phyloP scores from a whole-genome alignment of 2,888 invertebrate genomes.

The Ochropacha duplaris region DNA sequence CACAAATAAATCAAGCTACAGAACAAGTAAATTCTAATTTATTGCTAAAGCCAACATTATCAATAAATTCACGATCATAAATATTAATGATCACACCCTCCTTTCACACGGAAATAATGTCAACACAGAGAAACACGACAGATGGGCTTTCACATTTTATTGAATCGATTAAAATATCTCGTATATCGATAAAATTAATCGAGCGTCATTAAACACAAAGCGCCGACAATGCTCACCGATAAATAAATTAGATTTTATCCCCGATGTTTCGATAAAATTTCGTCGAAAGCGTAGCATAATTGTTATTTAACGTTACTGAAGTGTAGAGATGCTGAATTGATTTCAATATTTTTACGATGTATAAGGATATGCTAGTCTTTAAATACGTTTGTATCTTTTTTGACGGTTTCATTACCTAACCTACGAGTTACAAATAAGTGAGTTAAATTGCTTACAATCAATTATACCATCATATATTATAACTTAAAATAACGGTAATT shows the following conservation, averaged over 20 bases:
- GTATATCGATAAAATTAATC: slow-evolving; percentile 44
- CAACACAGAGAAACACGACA: slow-evolving; percentile 38
- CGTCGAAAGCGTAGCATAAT: slow-evolving; percentile 43
- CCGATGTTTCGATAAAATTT: slow-evolving; percentile 40
- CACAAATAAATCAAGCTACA: slow-evolving; percentile 1
- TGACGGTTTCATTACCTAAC: too few species aligned
- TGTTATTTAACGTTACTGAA: slow-evolving; percentile 26
- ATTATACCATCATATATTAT: too few species aligned
- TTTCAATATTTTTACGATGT: slow-evolving; percentile 11
- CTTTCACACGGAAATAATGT: slow-evolving; percentile 20
- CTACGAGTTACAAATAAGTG: too few species aligned
- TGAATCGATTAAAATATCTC: slow-evolving; percentile 18
- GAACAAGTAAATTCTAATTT: neutral
- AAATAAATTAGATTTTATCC: slow-evolving; percentile 18
- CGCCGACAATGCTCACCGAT: slow-evolving; percentile 29
- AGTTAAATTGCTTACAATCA: too few species aligned
- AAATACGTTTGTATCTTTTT: too few species aligned
- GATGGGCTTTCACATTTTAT: slow-evolving; percentile 48
- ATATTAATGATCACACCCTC: slow-evolving; percentile 30
- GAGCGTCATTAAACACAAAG: slow-evolving; percentile 38
- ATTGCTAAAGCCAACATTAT: slow-evolving; percentile 3
- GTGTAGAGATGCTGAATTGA: neutral
- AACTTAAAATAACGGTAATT: too few species aligned
- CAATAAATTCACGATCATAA: slow-evolving; percentile 38
- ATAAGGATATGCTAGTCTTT: too few species aligned